phyloP scores from a whole-genome alignment of 2,888 invertebrate species.

The Cosmopolites sordidus region DNA sequence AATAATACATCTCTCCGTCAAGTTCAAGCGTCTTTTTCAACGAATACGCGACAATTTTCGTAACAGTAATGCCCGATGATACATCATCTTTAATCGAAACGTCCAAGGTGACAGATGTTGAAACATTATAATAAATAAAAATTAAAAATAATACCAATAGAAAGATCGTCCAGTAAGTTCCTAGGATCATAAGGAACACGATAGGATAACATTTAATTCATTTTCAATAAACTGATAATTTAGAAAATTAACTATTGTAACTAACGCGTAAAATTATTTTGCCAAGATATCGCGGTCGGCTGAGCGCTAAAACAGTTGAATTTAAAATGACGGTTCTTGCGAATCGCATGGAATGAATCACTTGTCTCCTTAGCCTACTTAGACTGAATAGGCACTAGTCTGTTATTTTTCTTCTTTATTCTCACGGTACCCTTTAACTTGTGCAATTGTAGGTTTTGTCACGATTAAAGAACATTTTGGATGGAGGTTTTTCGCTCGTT shows the following conservation, averaged over 20 bases:
- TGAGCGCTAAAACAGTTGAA: slow-evolving; percentile 24
- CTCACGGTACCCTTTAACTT: slow-evolving; percentile 19
- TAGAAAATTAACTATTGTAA: no score
- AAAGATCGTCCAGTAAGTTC: slow-evolving; percentile 14
- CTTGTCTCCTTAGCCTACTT: slow-evolving; percentile 28
- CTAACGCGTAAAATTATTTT: slow-evolving; percentile 13
- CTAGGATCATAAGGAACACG: slow-evolving; percentile 8
- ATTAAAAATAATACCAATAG: slow-evolving; percentile 3
- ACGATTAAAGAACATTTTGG: slow-evolving; percentile 23
- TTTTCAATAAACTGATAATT: not conserved
- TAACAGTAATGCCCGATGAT: slow-evolving; percentile 5
- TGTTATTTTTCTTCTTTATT: slow-evolving; percentile 19
- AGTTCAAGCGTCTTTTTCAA: slow-evolving; percentile 33
- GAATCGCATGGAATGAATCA: slow-evolving; percentile 19
- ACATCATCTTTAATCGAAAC: not conserved
- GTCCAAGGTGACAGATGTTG: not conserved
- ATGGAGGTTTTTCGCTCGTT: slow-evolving; percentile 19
- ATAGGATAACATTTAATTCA: not conserved
- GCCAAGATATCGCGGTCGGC: slow-evolving; percentile 10
- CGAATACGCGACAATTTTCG: slow-evolving; percentile 32
- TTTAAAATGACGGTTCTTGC: slow-evolving; percentile 20
- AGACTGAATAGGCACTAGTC: slow-evolving; percentile 21
- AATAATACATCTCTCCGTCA: slow-evolving; percentile 29
- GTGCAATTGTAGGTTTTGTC: slow-evolving; percentile 24
- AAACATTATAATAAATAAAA: slow-evolving; percentile 13